phyloP scores from a whole-genome alignment of 2,888 invertebrate genomes.

The Scaptomyza caliginosa region DNA sequence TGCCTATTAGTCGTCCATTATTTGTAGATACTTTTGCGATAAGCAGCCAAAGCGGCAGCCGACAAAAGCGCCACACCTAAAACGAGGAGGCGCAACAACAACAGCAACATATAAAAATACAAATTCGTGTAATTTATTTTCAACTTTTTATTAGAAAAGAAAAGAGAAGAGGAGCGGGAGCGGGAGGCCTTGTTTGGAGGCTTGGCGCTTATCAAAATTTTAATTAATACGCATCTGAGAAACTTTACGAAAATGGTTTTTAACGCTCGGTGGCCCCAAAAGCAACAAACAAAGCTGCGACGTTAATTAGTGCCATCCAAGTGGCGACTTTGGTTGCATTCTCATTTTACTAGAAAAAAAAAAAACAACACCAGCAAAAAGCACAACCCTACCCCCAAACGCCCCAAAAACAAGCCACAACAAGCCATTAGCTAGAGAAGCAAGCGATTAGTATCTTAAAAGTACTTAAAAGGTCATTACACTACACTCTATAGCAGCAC shows the following conservation, averaged over 20 bases:
- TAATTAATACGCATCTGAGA: slow-evolving; percentile 78
- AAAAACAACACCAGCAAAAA: slow-evolving; percentile 3
- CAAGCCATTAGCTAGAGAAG: slow-evolving; percentile 72
- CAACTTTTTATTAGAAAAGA: slow-evolving; percentile 71
- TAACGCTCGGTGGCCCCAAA: slow-evolving; percentile 60
- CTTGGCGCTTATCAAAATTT: slow-evolving; percentile 74
- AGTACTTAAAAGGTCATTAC: slow-evolving; percentile 80
- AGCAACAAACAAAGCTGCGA: slow-evolving; percentile 49
- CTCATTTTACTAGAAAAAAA: slow-evolving; percentile 43
- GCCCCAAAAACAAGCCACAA: slow-evolving; percentile 59
- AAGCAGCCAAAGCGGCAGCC: slow-evolving; percentile 53
- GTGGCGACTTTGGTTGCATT: slow-evolving; percentile 73
- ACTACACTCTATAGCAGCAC: slow-evolving; percentile 39
- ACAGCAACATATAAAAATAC: slow-evolving; percentile 35
- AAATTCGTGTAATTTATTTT: slow-evolving; percentile 76
- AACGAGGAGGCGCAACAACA: slow-evolving; percentile 30
- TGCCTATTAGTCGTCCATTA: slow-evolving; percentile 75
- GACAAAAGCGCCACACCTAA: slow-evolving; percentile 70
- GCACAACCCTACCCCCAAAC: slow-evolving; percentile 21
- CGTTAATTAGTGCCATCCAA: slow-evolving; percentile 76
- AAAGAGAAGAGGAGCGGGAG: background rate
- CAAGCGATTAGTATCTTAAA: slow-evolving; percentile 76
- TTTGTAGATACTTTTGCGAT: slow-evolving; percentile 76
- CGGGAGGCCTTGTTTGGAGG: slow-evolving; percentile 3
- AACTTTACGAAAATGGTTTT: slow-evolving; percentile 70